Evolutionary conservation across 2,888 invertebrate genomes (phyloP).

Genomic region (Epicampocera succincta): DNA sequence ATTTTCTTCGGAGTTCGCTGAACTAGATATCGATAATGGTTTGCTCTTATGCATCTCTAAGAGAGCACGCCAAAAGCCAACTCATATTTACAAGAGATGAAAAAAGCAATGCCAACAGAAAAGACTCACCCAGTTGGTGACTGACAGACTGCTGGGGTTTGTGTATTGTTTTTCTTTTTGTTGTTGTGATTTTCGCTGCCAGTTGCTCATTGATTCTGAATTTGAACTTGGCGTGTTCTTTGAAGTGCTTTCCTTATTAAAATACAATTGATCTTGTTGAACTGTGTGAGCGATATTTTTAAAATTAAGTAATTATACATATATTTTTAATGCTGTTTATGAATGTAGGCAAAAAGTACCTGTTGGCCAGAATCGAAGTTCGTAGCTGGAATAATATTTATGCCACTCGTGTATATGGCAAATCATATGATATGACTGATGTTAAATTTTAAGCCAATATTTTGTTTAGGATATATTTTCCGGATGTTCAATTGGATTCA

Average conservation of each 20-base stretch:
- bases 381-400: too few species aligned
- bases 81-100: constrained; percentile 28
- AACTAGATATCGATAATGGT: constrained; percentile 37
- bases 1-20: not conserved
- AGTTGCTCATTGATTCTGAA: constrained; percentile 41
- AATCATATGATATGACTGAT: too few species aligned
- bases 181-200: constrained; percentile 1
- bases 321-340: not conserved
- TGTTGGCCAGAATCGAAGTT: too few species aligned
- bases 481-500: too few species aligned
- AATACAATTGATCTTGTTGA: constrained; percentile 59
- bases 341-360: too few species aligned
- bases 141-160: constrained; percentile 63
- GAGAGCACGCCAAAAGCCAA: constrained; percentile 53
- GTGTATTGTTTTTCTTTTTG: constrained; percentile 18
- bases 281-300: constrained; percentile 61
- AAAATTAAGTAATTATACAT: constrained; percentile 31
- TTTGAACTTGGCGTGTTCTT: constrained; percentile 23
- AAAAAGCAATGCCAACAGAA: constrained; percentile 19
- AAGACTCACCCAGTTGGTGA: constrained; percentile 58
- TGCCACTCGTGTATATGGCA: too few species aligned
- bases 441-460: too few species aligned
- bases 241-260: constrained; percentile 34
- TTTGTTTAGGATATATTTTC: too few species aligned
- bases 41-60: not conserved